These are phyloP conservation scores for Micropoecilia bifurca DNA, from an alignment of 2,797 vertebrate genomes.

Conservation along the genomic window DNA sequence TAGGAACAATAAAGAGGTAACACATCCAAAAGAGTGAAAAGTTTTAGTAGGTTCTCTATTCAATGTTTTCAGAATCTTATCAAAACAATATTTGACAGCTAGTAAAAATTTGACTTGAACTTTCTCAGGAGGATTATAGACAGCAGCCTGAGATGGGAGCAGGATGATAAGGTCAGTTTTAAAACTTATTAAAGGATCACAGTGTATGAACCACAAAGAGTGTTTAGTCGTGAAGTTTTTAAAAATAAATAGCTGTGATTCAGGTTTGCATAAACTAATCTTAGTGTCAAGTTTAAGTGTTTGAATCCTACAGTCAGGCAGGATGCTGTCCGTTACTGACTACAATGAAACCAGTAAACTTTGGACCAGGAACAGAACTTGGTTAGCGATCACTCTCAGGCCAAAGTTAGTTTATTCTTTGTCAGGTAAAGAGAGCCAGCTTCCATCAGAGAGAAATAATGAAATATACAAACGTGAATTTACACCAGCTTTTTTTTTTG, in stretches of 20 bases:
- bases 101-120: background rate
- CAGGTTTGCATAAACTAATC: background rate
- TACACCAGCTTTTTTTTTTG: slow-evolving; percentile 67
- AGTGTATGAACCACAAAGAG: background rate
- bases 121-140: background rate
- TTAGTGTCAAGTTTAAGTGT: background rate
- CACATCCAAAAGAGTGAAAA: background rate
- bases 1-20: background rate
- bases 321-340: background rate
- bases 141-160: background rate
- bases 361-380: slow-evolving; percentile 4
- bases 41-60: background rate
- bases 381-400: slow-evolving; percentile 43
- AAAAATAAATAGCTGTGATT: background rate
- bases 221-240: background rate
- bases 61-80: background rate
- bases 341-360: background rate
- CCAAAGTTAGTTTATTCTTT: slow-evolving; percentile 2
- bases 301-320: background rate
- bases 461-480: slow-evolving; percentile 55
- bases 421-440: slow-evolving; percentile 40
- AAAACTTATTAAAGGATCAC: background rate
- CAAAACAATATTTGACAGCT: background rate
- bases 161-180: background rate
- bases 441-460: slow-evolving; percentile 57